Evolutionary conservation across 2,113 vertebrate species (phyloP), one percentile per base, ranked within the genome.

Genomic region (Colossoma macropomum): DNA sequence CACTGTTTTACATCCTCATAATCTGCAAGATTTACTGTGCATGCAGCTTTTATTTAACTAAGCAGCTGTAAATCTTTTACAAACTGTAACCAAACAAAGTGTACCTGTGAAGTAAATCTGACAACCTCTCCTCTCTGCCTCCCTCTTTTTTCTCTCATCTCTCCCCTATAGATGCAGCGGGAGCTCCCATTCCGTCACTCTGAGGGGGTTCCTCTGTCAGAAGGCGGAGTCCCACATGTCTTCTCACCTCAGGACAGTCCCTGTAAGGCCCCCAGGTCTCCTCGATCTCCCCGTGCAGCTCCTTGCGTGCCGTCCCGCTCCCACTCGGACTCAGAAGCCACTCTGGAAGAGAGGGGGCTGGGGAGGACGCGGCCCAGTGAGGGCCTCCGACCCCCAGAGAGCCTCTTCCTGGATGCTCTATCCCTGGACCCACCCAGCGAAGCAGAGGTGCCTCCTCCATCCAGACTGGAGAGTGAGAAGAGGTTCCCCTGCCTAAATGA

Each of bases 391-490:
- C 92, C 93, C 75, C 94, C 94, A 0, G 97, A 98, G 91, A 98
- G 93, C 91, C 93, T 98, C 84, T 98, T 97, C 69, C 90, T 99
- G 91, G 97, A 99, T 1, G 95, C 97, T 0, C 85, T 98, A 85
- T 95, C 96, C 13, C 93, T 98, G 38, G 96, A 98, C 71, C 94
- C 95, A 48, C 92, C 95, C 0, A 92, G 95, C 0, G 93, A 96
- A n/a, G 85, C 90, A 0, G 95, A 96, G 28, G 95, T 96, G 60
- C 93, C 94, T 0, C 93, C 81, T 0, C 83, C 95, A 45, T 93
- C 77, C 30, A 89, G 93, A 59, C 90, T 95, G 87, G 95, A 96
- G 75, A 88, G 87, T 41, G 96, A 97, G 80, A 97, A 95, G 73
- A 93, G 95, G 91, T 92, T 96, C 87, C 92, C 93, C 0, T 94